Evolutionary conservation across 1,140 invertebrate genomes (phyloP), one percentile per base, ranked within the genome.

Genomic region (Drosophila pachea): DNA sequence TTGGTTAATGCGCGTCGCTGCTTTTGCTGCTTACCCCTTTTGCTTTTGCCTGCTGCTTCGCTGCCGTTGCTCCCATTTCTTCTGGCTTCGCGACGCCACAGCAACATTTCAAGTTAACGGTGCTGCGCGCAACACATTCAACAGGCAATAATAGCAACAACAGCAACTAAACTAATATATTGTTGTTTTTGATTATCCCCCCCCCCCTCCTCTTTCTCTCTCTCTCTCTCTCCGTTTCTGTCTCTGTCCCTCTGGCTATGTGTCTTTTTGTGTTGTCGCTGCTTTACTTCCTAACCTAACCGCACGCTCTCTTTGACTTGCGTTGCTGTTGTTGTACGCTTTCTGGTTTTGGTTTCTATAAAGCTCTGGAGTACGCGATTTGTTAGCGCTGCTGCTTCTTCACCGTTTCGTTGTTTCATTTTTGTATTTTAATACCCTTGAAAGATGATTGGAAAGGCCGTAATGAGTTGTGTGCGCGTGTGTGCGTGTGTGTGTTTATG

Each of bases 321-420:
- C 56, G 50, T 7, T 31, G 29, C 32, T 62, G 58, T 68, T 70
- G 53, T 68, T 64, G 77, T 78, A 76, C 65, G 78, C 78, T 82
- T 82, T 82, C 74, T 82, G 78, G 48, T 75, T 82, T 82, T 78
- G 56, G 56, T 77, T 78, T 83, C 73, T 79, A 60, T 73, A 73
- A 79, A 67, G 61, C 67, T 76, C 38, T 55, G 40, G 32, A 55
- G 31, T 42, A 75, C 63, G 67, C 64, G 68, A 78, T 73, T 73
- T 83, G 64, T 71, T 61, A 50, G 40, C 31, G 60, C 53, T 35
- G 60, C 53, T 35, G 43, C 58, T 72, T 62, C 58, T 68, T 68
- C 33, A 29, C n/a, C 35, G 33, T 68, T 76, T 73, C 53, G 54
- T 67, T 73, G 59, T 69, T 76, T 71, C 32, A 11, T 55, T 66